A percentile compares a stretch with the other conserved stretches of the same genome.
phyloP scores from a whole-genome alignment of 2,113 vertebrate genomes.

The Sarotherodon lohbergeri region DNA sequence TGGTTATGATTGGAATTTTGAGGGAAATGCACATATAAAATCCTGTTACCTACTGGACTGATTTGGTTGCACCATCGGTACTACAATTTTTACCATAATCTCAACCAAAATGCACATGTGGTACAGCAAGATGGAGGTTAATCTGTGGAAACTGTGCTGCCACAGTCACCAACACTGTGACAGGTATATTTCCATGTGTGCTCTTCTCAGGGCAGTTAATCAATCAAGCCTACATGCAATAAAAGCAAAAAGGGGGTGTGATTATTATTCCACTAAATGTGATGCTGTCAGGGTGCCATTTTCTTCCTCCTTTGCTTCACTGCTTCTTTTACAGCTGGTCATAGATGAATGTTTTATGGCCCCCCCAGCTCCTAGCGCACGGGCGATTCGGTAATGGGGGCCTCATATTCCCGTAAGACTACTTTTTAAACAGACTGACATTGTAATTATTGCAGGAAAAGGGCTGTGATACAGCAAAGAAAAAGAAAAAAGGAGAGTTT shows the following conservation, averaged over 20 bases:
- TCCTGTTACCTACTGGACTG: not conserved
- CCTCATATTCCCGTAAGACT: conserved; percentile 47
- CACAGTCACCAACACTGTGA: conserved; percentile 35
- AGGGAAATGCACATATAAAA: not conserved
- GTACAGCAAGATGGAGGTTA: not conserved
- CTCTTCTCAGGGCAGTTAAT: conserved; percentile 46
- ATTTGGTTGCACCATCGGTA: not conserved
- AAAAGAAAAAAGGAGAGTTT: not conserved
- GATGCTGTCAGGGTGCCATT: conserved; percentile 36
- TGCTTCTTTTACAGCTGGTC: conserved; percentile 54
- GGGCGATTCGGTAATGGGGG: conserved; percentile 45
- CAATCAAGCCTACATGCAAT: conserved; percentile 60
- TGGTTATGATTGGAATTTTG: not conserved
- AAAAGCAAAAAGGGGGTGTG: conserved; percentile 52
- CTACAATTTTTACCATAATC: not conserved
- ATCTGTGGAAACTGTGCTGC: conserved; percentile 30
- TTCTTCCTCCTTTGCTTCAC: conserved; percentile 4
- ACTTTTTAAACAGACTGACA: conserved; percentile 51
- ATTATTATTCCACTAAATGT: conserved; percentile 64
- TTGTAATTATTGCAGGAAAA: conserved; percentile 52
- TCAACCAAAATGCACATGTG: not conserved
- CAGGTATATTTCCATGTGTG: conserved; percentile 56
- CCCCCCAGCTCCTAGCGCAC: conserved; percentile 14
- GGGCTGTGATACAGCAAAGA: conserved; percentile 33
- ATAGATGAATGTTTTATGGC: conserved; percentile 67